Conservation (phyloP, 64 coral and sea anemone species). For the Pocillopora verrucosa region DNA sequence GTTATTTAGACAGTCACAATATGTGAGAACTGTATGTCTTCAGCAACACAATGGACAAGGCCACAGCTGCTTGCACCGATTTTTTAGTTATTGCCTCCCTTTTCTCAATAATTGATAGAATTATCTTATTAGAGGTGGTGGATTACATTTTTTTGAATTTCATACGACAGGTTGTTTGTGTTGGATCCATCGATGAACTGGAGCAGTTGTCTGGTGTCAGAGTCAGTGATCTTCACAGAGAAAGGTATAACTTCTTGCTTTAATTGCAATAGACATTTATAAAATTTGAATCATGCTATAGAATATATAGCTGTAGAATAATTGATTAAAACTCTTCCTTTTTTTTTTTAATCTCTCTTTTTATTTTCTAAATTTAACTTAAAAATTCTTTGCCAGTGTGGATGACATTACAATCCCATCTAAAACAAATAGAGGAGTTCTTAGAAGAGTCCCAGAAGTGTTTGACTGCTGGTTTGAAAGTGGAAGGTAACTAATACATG, state of each 20-base stretch:
- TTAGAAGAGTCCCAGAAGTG: constrained; percentile 88
- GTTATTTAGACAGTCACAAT: too few species aligned
- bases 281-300: too few species aligned
- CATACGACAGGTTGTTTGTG: constrained; percentile 77
- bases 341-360: not conserved
- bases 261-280: not conserved
- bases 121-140: too few species aligned
- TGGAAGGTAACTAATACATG: constrained; percentile 71
- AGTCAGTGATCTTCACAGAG: constrained; percentile 92
- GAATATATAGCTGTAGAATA: too few species aligned
- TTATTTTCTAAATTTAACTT: not conserved
- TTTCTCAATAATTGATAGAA: too few species aligned
- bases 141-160: not conserved
- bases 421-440: constrained; percentile 82
- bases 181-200: constrained; percentile 94
- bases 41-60: too few species aligned
- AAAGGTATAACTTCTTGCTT: constrained; percentile 43
- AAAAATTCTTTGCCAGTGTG: constrained; percentile 51
- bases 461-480: constrained; percentile 99
- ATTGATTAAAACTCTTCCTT: too few species aligned
- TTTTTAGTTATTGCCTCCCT: too few species aligned
- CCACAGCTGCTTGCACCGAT: too few species aligned
- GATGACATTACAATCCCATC: constrained; percentile 96
- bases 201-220: constrained; percentile 82
- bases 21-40: too few species aligned